These are phyloP conservation scores for Falco rusticolus DNA, from an alignment of 2,797 vertebrate species.

Conservation along the genomic window DNA sequence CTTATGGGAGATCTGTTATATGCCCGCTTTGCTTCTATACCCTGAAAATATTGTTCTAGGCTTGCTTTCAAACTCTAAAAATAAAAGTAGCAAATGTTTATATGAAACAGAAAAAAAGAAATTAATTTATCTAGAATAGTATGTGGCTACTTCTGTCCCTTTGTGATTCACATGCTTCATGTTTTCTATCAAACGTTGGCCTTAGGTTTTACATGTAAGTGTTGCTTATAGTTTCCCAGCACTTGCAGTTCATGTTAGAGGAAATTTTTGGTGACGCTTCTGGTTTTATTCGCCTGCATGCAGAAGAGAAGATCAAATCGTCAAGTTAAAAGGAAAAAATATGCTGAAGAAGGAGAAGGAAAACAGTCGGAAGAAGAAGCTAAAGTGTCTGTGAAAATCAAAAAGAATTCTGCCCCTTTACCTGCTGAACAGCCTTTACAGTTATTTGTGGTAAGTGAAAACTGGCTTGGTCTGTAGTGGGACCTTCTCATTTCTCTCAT, in stretches of 20 bases:
- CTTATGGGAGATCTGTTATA: neutral
- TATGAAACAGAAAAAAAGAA: neutral
- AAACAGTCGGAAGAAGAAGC: constrained; percentile 92
- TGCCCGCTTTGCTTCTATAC: neutral
- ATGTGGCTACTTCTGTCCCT: neutral
- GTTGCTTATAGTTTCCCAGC: neutral
- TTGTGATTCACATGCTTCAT: neutral
- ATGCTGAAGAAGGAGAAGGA: constrained; percentile 91
- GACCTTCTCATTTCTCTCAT: neutral
- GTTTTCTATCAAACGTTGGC: neutral
- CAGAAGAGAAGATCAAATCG: constrained; percentile 98
- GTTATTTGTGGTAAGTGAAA: constrained; percentile 91
- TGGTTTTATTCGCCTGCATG: constrained; percentile 23
- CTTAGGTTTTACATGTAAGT: neutral
- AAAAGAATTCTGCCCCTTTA: constrained; percentile 83
- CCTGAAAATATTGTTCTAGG: neutral
- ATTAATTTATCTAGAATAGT: neutral
- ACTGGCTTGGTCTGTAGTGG: neutral
- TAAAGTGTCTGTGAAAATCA: constrained; percentile 90
- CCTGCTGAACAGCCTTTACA: constrained; percentile 87
- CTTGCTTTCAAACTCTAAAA: neutral
- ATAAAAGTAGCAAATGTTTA: neutral
- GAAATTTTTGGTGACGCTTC: neutral
- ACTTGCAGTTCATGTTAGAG: neutral
- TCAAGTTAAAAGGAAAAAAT: constrained; percentile 97